A percentile compares a stretch with the other conserved stretches of the same genome.
These are phyloP conservation scores for Mixornis gularis DNA, from an alignment of 2,113 vertebrate species.

Conservation along the genomic window DNA sequence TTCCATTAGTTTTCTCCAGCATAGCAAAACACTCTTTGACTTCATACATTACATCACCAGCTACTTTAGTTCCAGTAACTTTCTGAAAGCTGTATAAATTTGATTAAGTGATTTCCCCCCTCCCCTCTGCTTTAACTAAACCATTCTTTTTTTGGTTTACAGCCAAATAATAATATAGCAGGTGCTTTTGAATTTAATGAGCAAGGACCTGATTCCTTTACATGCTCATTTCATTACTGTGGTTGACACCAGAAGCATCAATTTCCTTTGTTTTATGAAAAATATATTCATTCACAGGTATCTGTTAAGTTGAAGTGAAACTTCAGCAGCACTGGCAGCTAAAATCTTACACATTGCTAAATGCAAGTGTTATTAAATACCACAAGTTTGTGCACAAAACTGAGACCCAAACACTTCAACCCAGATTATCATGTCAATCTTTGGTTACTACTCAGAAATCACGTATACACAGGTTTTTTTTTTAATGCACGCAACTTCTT, in stretches of 20 bases:
- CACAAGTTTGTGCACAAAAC: background rate
- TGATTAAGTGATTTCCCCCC: background rate
- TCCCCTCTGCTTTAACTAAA: conserved; percentile 23
- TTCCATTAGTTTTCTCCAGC: conserved; percentile 76
- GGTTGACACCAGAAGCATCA: background rate
- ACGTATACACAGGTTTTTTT: fast-evolving
- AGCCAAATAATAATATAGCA: conserved; percentile 44
- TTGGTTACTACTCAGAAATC: background rate
- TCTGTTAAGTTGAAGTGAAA: background rate
- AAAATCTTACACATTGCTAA: background rate
- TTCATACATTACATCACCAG: conserved; percentile 68
- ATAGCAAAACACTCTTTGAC: conserved; percentile 70
- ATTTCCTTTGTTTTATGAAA: background rate
- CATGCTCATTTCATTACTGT: background rate
- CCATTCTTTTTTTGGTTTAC: conserved; percentile 31
- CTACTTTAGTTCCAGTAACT: conserved; percentile 61
- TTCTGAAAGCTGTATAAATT: conserved; percentile 40
- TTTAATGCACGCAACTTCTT: background rate
- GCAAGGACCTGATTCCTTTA: background rate
- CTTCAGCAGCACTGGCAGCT: background rate
- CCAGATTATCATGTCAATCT: background rate
- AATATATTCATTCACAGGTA: background rate
- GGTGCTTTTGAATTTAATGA: conserved; percentile 1
- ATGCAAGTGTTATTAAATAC: background rate
- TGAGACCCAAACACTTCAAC: background rate